Percentiles rank a stretch among this genome's conserved stretches.
These are phyloP conservation scores for Enoplosus armatus DNA, from an alignment of 2,797 vertebrate genomes.

Conservation along the genomic window DNA sequence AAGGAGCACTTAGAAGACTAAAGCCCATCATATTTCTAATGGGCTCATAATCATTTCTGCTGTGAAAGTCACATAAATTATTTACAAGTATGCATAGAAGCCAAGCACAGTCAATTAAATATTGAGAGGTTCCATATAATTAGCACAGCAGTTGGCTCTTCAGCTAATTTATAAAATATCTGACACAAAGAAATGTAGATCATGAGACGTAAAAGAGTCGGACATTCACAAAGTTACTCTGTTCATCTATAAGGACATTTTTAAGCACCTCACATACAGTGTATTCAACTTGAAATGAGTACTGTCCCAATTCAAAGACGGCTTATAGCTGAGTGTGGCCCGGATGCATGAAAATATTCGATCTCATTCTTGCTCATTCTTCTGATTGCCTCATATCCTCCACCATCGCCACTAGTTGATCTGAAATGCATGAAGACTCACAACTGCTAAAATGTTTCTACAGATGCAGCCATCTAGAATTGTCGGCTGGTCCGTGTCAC, in stretches of 20 bases:
- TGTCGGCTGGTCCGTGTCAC: too few species aligned
- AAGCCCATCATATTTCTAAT: constrained; percentile 34
- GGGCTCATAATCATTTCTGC: constrained; percentile 29
- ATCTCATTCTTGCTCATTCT: too few species aligned
- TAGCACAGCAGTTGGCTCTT: constrained; percentile 22
- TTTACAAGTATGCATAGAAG: constrained; percentile 45
- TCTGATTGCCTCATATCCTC: too few species aligned
- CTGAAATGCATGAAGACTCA: too few species aligned
- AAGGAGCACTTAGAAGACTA: constrained; percentile 13
- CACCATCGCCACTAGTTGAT: too few species aligned
- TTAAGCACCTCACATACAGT: neutral
- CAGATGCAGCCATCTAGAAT: too few species aligned
- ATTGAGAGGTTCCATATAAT: constrained; percentile 53
- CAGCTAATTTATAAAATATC: constrained; percentile 29
- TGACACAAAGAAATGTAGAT: too few species aligned
- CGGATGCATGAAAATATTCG: too few species aligned
- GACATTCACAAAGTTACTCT: too few species aligned
- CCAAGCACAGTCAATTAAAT: constrained; percentile 26
- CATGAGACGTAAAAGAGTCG: too few species aligned
- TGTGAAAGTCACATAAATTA: constrained; percentile 41
- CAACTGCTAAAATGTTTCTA: too few species aligned
- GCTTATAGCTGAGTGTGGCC: neutral
- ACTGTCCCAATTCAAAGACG: neutral
- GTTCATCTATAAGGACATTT: constrained; percentile 28
- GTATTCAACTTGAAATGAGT: neutral